Evolutionary conservation across 2,888 invertebrate genomes (phyloP).

Genomic region (Thera obeliscata): DNA sequence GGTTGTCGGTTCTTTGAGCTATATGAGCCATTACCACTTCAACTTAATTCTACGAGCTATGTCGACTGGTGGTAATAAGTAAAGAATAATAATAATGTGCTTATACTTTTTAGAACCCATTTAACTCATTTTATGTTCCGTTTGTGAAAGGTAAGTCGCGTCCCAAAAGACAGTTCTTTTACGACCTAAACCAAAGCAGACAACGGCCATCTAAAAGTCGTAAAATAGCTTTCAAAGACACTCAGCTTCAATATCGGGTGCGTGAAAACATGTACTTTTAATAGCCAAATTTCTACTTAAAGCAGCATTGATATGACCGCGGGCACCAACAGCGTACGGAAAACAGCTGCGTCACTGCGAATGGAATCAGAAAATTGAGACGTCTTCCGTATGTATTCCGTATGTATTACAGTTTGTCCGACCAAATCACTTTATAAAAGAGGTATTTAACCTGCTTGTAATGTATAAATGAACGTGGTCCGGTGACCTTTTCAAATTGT

Average conservation of each 20-base stretch:
- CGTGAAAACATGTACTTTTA: slow-evolving; percentile 77
- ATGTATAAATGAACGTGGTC: slow-evolving; percentile 53
- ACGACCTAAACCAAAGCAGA: slow-evolving; percentile 64
- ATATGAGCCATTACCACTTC: too few relatives aligned
- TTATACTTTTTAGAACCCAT: neutral
- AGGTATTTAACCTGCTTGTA: slow-evolving; percentile 54
- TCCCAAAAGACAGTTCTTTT: slow-evolving; percentile 53
- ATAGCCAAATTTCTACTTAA: slow-evolving; percentile 63
- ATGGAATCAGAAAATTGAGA: too few relatives aligned
- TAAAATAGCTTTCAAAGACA: slow-evolving; percentile 73
- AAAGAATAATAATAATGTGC: neutral
- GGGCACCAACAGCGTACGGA: slow-evolving; percentile 31
- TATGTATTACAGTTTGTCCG: neutral
- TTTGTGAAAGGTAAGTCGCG: slow-evolving; percentile 18
- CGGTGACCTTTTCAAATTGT: slow-evolving; percentile 53
- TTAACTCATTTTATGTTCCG: neutral
- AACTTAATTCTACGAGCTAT: too few relatives aligned
- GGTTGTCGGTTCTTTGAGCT: too few relatives aligned
- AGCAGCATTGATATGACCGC: slow-evolving; percentile 41
- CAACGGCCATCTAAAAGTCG: slow-evolving; percentile 77
- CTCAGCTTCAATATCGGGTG: slow-evolving; percentile 64
- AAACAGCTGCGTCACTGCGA: slow-evolving; percentile 3
- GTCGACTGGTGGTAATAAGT: neutral
- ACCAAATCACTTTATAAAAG: slow-evolving; percentile 67
- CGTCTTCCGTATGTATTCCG: neutral